Evolutionary conservation across 2,113 vertebrate genomes (phyloP).

Genomic region (Menura novaehollandiae): DNA sequence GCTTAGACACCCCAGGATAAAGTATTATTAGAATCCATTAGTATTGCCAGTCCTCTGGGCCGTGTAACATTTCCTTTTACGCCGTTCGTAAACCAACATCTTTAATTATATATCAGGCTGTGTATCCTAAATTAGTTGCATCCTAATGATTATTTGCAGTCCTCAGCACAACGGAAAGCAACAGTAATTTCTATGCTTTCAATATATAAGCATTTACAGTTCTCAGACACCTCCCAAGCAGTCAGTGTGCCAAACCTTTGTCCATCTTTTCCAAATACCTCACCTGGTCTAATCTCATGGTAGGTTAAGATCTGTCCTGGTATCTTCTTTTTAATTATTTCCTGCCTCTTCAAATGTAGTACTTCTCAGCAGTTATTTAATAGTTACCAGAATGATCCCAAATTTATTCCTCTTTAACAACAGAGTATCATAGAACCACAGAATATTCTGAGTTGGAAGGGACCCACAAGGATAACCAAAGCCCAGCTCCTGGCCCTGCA

Average conservation of each 20-base stretch:
- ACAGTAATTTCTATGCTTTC: background rate
- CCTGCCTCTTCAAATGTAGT: background rate
- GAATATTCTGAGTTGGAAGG: background rate
- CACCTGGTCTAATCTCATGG: background rate
- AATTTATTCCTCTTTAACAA: background rate
- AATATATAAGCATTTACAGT: background rate
- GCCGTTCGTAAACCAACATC: background rate
- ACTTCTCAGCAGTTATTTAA: background rate
- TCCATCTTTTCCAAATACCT: background rate
- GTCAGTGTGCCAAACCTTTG: background rate
- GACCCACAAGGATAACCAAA: background rate
- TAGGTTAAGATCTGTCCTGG: background rate
- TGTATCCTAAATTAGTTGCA: constrained; percentile 19
- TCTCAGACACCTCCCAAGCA: background rate
- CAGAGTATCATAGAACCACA: background rate
- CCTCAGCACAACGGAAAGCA: background rate
- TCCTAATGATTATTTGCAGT: background rate
- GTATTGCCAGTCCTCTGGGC: background rate
- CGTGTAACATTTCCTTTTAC: background rate
- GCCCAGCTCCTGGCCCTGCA: background rate
- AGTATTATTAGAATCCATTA: constrained; percentile 3
- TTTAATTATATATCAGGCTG: constrained; percentile 31
- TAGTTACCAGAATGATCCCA: background rate
- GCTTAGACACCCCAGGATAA: background rate
- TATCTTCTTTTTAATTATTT: background rate